Conservation (phyloP, 2,797 vertebrate species). For the Dallia pectoralis region DNA sequence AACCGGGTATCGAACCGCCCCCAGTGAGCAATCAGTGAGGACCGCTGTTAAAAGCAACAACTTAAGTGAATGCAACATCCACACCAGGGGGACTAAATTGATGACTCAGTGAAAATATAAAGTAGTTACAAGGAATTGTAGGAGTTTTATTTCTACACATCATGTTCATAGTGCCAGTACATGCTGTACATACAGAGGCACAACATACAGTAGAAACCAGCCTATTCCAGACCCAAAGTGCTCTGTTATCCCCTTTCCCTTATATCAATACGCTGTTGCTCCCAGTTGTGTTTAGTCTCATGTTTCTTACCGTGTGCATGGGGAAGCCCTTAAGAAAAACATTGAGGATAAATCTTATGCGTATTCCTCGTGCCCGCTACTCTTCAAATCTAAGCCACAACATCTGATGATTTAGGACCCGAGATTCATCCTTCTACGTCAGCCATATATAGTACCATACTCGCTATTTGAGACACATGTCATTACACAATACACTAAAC, state of each 20-base stretch:
- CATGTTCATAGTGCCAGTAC: slow-evolving; percentile 39
- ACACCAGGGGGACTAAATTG: neutral
- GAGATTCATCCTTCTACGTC: slow-evolving; percentile 17
- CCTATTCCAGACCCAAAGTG: slow-evolving; percentile 53
- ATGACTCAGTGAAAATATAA: neutral
- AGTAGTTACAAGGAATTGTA: slow-evolving; percentile 21
- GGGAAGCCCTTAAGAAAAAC: neutral
- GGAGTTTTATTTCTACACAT: slow-evolving; percentile 57
- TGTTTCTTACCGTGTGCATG: slow-evolving; percentile 30
- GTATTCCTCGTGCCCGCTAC: neutral
- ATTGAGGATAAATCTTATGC: neutral
- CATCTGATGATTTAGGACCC: neutral
- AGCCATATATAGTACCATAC: slow-evolving; percentile 40
- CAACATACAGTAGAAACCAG: slow-evolving; percentile 29
- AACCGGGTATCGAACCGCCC: no score
- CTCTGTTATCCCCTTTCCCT: slow-evolving; percentile 37
- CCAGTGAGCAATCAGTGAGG: no score
- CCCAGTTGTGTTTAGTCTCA: slow-evolving; percentile 39
- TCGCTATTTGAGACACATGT: neutral
- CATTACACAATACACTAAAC: slow-evolving; percentile 41
- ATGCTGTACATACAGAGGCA: slow-evolving; percentile 45
- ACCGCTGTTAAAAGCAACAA: no score
- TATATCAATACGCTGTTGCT: slow-evolving; percentile 28
- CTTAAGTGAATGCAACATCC: neutral
- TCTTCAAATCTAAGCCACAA: neutral